Percentiles rank a stretch among this genome's conserved stretches.
phyloP scores from a whole-genome alignment of 2,888 invertebrate species.

The Athalia circularis region DNA sequence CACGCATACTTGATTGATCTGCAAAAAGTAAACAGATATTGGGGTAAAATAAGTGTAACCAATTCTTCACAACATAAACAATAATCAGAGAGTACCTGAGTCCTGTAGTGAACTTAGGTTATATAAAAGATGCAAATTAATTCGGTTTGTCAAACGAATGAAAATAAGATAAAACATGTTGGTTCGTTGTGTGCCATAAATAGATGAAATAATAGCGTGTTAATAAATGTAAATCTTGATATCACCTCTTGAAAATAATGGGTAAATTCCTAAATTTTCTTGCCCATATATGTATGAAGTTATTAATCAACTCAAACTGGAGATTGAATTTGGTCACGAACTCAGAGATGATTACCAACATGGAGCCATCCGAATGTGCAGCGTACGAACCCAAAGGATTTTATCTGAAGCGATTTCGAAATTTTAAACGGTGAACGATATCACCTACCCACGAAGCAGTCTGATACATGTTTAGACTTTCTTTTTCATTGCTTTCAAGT shows the following conservation, averaged over 20 bases:
- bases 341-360: constrained; percentile 27
- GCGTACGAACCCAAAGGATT: too few species aligned
- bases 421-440: too few species aligned
- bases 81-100: constrained; percentile 18
- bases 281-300: constrained; percentile 66
- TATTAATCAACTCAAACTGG: constrained; percentile 64
- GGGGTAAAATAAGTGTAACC: background rate
- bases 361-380: background rate
- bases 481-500: too few species aligned
- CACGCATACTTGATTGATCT: constrained; percentile 37
- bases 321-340: constrained; percentile 58
- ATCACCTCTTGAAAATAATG: constrained; percentile 43
- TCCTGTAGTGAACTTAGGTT: constrained; percentile 41
- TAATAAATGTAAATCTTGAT: constrained; percentile 5
- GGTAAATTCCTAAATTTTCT: constrained; percentile 55
- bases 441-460: too few species aligned
- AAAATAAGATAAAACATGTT: background rate
- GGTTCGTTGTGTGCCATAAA: background rate
- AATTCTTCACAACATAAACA: background rate
- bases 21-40: constrained; percentile 2
- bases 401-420: too few species aligned
- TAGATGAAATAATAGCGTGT: background rate
- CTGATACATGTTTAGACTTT: too few species aligned
- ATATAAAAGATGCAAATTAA: constrained; percentile 44
- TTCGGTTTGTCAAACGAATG: constrained; percentile 5